Percentiles rank a stretch among this genome's conserved stretches.
phyloP scores from a whole-genome alignment of 2,888 invertebrate species.

The Sialis lutaria region DNA sequence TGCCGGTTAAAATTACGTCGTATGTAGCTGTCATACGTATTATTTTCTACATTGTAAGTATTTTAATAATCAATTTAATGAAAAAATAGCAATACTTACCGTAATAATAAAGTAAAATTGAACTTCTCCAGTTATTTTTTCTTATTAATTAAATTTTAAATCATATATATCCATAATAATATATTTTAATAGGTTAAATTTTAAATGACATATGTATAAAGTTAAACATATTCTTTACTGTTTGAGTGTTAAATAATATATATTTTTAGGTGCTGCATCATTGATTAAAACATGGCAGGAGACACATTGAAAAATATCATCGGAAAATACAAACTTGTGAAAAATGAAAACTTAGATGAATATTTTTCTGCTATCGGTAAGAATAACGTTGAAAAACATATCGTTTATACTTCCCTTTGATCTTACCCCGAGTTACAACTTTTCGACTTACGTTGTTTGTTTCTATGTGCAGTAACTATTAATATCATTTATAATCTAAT shows the following conservation, averaged over 20 bases:
- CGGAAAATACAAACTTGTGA: slow-evolving; percentile 44
- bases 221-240: background rate
- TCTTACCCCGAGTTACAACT: too few species aligned
- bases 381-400: background rate
- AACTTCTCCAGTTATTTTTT: background rate
- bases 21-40: too few species aligned
- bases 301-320: slow-evolving; percentile 16
- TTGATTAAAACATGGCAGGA: background rate
- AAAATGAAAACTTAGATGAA: slow-evolving; percentile 46
- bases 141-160: background rate
- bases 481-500: too few species aligned
- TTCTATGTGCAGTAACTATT: too few species aligned
- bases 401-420: too few species aligned
- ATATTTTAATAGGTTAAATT: background rate
- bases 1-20: too few species aligned
- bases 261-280: background rate
- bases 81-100: too few species aligned
- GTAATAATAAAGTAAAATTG: too few species aligned
- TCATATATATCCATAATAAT: background rate
- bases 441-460: too few species aligned
- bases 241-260: background rate
- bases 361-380: slow-evolving; percentile 43
- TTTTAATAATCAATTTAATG: too few species aligned
- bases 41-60: too few species aligned
- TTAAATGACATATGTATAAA: background rate